Base-by-base conservation (phyloP, 2,888 invertebrate genomes). In the Parasteatoda lunata region DNA sequence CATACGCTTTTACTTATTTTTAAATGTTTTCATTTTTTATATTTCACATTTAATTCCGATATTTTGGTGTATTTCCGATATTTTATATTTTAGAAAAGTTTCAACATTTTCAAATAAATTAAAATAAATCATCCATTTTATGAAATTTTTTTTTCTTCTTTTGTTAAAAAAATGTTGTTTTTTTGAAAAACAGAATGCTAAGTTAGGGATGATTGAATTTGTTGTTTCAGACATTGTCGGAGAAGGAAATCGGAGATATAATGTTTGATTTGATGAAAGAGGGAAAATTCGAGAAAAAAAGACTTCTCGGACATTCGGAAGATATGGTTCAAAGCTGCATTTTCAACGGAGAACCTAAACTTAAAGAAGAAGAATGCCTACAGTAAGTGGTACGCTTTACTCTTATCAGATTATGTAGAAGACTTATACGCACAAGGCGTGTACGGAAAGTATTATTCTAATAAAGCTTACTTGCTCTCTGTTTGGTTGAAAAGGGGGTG, bases 311-410 rank as follows among this genome's bases (percentile, higher is more conserved):
- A 3, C 80, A 86, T 52, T 11, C 52, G 3, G 3, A 66, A 1
- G 66, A 59, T 30, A 71, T 80, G 70, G 49, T 86, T 45, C 76
- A 65, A 13, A 48, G 54, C 7, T 86, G 85, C n/a, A 30, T 54
- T 48, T 86, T 86, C 66, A 80, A 76, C 30, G 85, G 85, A 30
- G 52, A n/a, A 1, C 85, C 85, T 0, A 45, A 13, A 49, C 52
- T 86, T 4, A 6, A 30, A 0, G 71, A 71, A 66, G 68, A 80
- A n/a, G 80, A 86, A 66, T 86, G 85, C 54, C 1, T 7, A 3
- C 8, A 45, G 81, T 81, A 45, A 70, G 71, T 45, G 13, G 4
- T 52, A n/a, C 15, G 15, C 15, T 64, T n/a, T 3, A 64, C 4
- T 15, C 13, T 64, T 15, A n/a, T 64, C 15, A 13, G 64, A n/a